phyloP scores from a whole-genome alignment of 37 sponge, comb jelly and placozoan species.

The Beroe ovata region DNA sequence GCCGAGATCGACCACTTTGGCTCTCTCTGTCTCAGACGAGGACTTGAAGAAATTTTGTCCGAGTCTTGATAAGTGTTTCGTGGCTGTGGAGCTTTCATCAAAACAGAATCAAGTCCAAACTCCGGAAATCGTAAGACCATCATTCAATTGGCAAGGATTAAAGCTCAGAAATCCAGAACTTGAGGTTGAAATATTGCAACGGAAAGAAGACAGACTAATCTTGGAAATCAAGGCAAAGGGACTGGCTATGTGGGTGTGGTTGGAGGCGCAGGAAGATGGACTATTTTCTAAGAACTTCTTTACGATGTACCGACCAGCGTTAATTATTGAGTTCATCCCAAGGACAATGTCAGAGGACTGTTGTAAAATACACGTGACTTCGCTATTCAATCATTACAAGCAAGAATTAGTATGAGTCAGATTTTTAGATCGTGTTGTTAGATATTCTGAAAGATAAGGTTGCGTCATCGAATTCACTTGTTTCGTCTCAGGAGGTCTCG shows the following conservation, averaged over 20 bases:
- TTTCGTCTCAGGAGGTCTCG: too few species aligned
- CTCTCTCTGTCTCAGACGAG: not conserved
- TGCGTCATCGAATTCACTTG: too few species aligned
- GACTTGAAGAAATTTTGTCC: not conserved
- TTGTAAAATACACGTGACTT: slow-evolving; percentile 20
- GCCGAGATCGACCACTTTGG: not conserved
- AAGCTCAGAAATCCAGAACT: not conserved
- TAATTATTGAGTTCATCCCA: slow-evolving; percentile 32
- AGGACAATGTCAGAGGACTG: not conserved
- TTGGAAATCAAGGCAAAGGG: not conserved
- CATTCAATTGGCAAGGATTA: not conserved
- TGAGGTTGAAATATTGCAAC: not conserved
- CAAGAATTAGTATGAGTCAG: too few species aligned
- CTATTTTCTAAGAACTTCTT: not conserved
- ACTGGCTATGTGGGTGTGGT: slow-evolving; percentile 35
- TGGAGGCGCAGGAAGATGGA: not conserved
- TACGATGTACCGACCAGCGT: not conserved
- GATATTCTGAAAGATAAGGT: too few species aligned
- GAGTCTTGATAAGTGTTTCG: not conserved
- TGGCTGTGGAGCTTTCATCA: slow-evolving; percentile 8
- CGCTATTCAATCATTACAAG: slow-evolving; percentile 17
- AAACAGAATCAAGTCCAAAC: not conserved
- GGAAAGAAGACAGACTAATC: not conserved
- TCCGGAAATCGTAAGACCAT: not conserved
- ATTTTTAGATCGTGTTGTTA: too few species aligned